Evolutionary conservation across 2,888 invertebrate species (phyloP).

Genomic region (Aleiodes alternator): DNA sequence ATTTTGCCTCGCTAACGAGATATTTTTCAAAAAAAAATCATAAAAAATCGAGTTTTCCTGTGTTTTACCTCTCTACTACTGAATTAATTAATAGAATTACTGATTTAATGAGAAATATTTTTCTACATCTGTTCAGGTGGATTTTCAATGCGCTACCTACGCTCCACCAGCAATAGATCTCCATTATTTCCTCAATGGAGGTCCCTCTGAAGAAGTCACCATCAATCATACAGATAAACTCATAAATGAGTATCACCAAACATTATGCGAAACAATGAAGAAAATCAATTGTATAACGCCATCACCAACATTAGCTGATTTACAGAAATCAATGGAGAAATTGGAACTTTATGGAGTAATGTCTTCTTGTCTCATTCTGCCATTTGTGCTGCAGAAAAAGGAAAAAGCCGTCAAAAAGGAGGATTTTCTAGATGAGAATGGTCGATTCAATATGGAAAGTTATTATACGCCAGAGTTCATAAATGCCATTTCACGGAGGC

Average conservation of each 20-base stretch:
- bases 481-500: too few species aligned
- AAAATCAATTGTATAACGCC: constrained; percentile 60
- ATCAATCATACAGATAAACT: constrained; percentile 55
- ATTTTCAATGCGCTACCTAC: constrained; percentile 75
- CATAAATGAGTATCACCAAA: constrained; percentile 61
- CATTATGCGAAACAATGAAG: constrained; percentile 59
- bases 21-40: too few species aligned
- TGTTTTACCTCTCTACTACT: too few species aligned
- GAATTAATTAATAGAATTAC: too few species aligned
- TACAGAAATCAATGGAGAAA: constrained; percentile 56
- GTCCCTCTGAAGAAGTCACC: constrained; percentile 60
- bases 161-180: constrained; percentile 75
- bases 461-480: too few species aligned
- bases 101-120: too few species aligned
- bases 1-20: too few species aligned
- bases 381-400: constrained; percentile 57
- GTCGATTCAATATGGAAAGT: neutral
- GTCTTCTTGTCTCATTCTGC: constrained; percentile 48
- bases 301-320: constrained; percentile 59
- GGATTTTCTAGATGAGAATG: constrained; percentile 57
- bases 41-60: too few species aligned
- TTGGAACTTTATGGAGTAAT: constrained; percentile 31
- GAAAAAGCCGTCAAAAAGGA: constrained; percentile 58
- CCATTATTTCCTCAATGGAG: constrained; percentile 75
- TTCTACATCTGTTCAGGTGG: constrained; percentile 68